Evolutionary conservation across 2,888 invertebrate genomes (phyloP).

Genomic region (Nezara viridula): DNA sequence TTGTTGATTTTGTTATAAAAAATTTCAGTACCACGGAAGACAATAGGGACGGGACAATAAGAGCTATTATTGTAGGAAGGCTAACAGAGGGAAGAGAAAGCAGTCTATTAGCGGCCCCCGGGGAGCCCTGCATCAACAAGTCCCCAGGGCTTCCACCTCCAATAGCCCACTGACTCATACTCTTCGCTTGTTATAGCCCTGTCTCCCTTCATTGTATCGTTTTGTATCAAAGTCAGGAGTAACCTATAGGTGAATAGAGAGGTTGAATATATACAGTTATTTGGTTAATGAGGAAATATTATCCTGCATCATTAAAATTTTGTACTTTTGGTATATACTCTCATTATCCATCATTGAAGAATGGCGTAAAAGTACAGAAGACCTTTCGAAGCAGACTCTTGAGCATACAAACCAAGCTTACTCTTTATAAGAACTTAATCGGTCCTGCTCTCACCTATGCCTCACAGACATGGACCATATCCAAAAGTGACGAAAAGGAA

Average conservation of each 20-base stretch:
- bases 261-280: not conserved
- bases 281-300: no score
- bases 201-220: not conserved
- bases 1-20: not conserved
- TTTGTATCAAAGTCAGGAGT: not conserved
- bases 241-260: not conserved
- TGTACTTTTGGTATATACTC: no score
- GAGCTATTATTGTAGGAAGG: constrained; percentile 13
- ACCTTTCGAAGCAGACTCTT: no score
- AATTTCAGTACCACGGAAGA: not conserved
- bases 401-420: no score
- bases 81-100: not conserved
- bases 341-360: no score
- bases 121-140: constrained; percentile 25
- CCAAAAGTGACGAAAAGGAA: no score
- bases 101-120: not conserved
- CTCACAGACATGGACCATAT: no score
- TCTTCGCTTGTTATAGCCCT: not conserved
- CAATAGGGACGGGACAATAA: not conserved
- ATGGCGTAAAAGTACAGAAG: no score
- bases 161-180: constrained; percentile 36
- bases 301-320: no score
- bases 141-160: constrained; percentile 14
- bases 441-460: no score
- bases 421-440: no score